Conservation (phyloP, 2,888 invertebrate species). For the Polia nebulosa region DNA sequence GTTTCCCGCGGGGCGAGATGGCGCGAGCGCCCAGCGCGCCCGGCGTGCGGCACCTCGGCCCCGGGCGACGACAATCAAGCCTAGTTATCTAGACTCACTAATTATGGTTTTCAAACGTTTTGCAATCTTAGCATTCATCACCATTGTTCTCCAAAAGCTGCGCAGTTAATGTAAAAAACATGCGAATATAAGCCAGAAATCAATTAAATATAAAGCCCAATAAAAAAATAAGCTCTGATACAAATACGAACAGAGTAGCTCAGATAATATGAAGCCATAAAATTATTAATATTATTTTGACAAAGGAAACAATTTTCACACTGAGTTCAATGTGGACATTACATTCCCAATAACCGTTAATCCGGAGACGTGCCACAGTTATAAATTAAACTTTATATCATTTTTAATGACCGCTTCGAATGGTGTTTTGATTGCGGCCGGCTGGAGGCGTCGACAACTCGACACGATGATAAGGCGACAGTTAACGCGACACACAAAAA, state of each 20-base stretch:
- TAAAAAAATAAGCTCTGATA: neutral
- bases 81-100: slow-evolving; percentile 28
- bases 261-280: slow-evolving; percentile 67
- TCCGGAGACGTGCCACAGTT: slow-evolving; percentile 82
- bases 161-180: neutral
- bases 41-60: slow-evolving; percentile 26
- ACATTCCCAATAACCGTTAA: slow-evolving; percentile 88
- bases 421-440: slow-evolving; percentile 90
- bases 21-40: slow-evolving; percentile 53
- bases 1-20: slow-evolving; percentile 78
- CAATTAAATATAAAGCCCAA: neutral
- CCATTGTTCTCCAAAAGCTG: slow-evolving; percentile 3
- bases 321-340: slow-evolving; percentile 81
- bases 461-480: slow-evolving; percentile 89
- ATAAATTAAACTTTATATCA: slow-evolving; percentile 91
- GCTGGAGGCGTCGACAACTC: slow-evolving; percentile 91
- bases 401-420: slow-evolving; percentile 89
- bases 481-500: slow-evolving; percentile 87
- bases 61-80: slow-evolving; percentile 37
- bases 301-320: slow-evolving; percentile 85
- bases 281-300: slow-evolving; percentile 75
- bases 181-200: neutral
- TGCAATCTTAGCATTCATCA: neutral
- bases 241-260: slow-evolving; percentile 6
- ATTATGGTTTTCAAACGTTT: slow-evolving; percentile 21